A percentile compares a stretch with the other conserved stretches of the same genome.
Conservation (phyloP, 2,888 invertebrate species). For the Macrophya alboannulata region DNA sequence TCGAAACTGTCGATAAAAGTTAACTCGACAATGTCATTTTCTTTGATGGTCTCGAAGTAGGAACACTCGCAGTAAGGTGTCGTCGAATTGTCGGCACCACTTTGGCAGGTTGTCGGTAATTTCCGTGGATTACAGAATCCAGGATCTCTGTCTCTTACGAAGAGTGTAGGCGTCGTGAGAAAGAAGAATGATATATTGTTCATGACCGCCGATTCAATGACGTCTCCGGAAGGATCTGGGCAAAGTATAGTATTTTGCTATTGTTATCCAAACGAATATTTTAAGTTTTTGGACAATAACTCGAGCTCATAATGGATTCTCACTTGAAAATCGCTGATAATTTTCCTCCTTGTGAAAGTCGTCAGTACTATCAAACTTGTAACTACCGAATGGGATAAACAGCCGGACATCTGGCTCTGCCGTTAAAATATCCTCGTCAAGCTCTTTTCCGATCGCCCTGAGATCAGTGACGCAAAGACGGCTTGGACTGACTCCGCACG, state of each 20-base stretch:
- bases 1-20: background rate
- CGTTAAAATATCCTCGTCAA: background rate
- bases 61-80: conserved; percentile 58
- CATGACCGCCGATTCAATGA: conserved; percentile 56
- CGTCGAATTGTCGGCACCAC: background rate
- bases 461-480: conserved; percentile 25
- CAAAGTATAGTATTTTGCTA: background rate
- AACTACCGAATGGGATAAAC: background rate
- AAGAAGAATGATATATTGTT: conserved; percentile 57
- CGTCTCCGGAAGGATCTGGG: background rate
- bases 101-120: conserved; percentile 46
- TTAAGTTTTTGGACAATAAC: background rate
- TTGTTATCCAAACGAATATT: background rate
- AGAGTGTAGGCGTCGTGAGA: conserved; percentile 16
- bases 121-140: conserved; percentile 46
- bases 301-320: background rate
- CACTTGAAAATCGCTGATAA: conserved; percentile 21
- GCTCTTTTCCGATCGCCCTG: background rate
- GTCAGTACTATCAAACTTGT: background rate
- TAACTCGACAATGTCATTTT: conserved; percentile 30
- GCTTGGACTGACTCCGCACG: background rate
- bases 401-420: background rate
- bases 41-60: conserved; percentile 57
- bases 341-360: conserved; percentile 16
- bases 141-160: conserved; percentile 7